phyloP scores from a whole-genome alignment of 2,113 vertebrate genomes.

The Sardina pilchardus region DNA sequence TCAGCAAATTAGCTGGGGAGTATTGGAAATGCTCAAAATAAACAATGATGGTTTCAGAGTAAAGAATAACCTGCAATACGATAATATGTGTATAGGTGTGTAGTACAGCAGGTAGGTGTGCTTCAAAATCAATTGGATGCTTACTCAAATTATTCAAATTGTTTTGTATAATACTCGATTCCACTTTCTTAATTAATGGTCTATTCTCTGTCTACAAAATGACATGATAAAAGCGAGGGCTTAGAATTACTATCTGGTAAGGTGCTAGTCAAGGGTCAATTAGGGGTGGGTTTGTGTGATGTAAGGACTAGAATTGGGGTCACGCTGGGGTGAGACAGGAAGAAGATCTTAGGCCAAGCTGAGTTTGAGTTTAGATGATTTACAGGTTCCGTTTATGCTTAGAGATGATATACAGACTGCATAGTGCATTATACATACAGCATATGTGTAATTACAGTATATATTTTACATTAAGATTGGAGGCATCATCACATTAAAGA shows the following conservation, averaged over 20 bases:
- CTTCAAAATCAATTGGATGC: background rate
- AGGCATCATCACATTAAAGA: background rate
- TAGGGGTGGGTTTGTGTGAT: background rate
- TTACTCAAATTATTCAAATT: background rate
- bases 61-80: background rate
- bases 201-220: background rate
- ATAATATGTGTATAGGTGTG: background rate
- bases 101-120: background rate
- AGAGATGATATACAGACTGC: background rate
- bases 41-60: background rate
- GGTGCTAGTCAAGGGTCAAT: background rate
- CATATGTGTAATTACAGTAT: background rate
- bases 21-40: background rate
- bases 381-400: background rate
- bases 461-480: background rate
- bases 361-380: too few species aligned
- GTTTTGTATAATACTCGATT: background rate
- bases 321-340: background rate
- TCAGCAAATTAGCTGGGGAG: conserved; percentile 51
- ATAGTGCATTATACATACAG: background rate
- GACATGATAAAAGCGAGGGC: background rate
- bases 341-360: background rate
- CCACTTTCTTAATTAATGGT: background rate
- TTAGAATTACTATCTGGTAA: background rate
- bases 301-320: background rate